Base-by-base conservation (phyloP, 2,113 vertebrate species). In the Vulpes vulpes region DNA sequence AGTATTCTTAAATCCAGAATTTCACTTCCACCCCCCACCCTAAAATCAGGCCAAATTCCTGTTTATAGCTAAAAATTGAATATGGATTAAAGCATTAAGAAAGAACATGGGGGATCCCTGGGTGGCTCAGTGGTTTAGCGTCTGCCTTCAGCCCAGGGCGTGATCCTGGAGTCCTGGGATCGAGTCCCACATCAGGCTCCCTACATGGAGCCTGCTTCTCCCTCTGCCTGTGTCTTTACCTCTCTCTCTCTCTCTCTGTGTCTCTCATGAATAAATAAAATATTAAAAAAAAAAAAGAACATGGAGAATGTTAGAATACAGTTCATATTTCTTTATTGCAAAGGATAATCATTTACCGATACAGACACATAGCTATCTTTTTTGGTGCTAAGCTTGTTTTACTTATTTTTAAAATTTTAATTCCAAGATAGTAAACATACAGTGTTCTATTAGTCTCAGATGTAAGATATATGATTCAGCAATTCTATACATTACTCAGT, bases 321-420 rank as follows among this genome's bases (percentile, higher is more conserved):
- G 11, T 88, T 93, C 62, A 25, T 60, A 38, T 91, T 92, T 95
- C 57, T 83, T 25, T 67, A 55, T 60, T 81, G 51, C 76, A 87
- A 97, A 96, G 32, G 23, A 71, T 82, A 90, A 67, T n/a, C 30
- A 51, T 93, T 94, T 95, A 8, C 55, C 38, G 51, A 80, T 55
- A 94, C 32, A 71, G 17, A 71, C 8, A 69, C n/a, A 71, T 17
- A 5, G n/a, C 7, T 19, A n/a, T n/a, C 32, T 30, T 71, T 69
- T 69, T 71, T 35, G 67, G 67, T 17, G 19, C 67, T 71, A 71
- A 35, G 8, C 67, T 71, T 71, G 30, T 71, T 71, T 35, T 20
- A 57, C 17, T 57, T 57, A 35, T 9, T 69, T 69, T 19, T n/a
- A 20, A 35, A 71, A 71, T 71, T 71, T 71, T 71, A 71, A 71